Evolutionary conservation across 2,113 vertebrate species (phyloP), one percentile per base, ranked within the genome.

Genomic region (Lophura nycthemera): DNA sequence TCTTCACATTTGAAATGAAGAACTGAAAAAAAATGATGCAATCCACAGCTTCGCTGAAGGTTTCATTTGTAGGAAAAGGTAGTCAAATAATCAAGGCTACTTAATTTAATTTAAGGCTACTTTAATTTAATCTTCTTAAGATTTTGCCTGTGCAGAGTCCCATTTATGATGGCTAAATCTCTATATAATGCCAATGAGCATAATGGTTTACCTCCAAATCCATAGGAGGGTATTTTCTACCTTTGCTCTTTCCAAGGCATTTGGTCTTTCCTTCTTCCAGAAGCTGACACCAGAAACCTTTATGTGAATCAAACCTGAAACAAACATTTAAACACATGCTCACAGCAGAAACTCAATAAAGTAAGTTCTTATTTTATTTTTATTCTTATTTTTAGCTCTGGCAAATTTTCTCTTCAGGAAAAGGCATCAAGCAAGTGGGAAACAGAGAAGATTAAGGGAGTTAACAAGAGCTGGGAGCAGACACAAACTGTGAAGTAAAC

Each of bases 281-380:
- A 67, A 99, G 98, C 94, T 99, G 99, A 97, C 99, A 99, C 99
- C 99, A 99, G 95, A 99, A 99, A 42, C 99, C 99, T 97, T 99
- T 99, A 97, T 99, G 99, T 80, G 98, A 99, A 96, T 99, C 99
- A 8, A 99, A 99, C 91, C 99, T 99, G 97, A 93, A 97, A 96
- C 52, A 88, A 63, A 67, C 17, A 83, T 18, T 70, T 63, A 40
- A 27, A 59, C 78, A 78, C 59, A 63, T 25, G 66, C 32, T 45
- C 36, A 88, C 42, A 42, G 15, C 67, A 57, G 30, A 54, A 57
- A 59, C 25, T 34, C 20, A 36, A 30, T 47, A 34, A 40, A 60
- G 17, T 47, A 70, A 69, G 52, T 25, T 38, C 38, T 38, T 10
- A 38, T 38, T 38, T 38, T 38, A 38, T 38, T 38, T 38, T 38